phyloP scores from a whole-genome alignment of 1,140 invertebrate species.

The Listronotus oregonensis region DNA sequence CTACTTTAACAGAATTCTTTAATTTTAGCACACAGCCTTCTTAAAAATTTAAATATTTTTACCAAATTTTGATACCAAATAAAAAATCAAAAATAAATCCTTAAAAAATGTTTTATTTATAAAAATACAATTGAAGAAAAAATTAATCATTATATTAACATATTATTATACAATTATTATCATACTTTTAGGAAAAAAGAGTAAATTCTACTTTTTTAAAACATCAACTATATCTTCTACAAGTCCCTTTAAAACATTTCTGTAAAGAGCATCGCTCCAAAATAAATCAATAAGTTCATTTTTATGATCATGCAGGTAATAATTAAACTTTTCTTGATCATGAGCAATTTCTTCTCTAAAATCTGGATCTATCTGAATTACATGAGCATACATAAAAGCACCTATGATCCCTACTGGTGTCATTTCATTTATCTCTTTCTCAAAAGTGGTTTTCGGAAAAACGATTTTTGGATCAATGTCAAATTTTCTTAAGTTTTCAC shows the following conservation, averaged over 20 bases:
- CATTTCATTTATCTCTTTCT: background rate
- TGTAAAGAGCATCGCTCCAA: slow-evolving; percentile 16
- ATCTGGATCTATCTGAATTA: slow-evolving; percentile 6
- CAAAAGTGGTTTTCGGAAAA: slow-evolving; percentile 12
- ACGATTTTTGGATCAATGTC: slow-evolving; percentile 13
- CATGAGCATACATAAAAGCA: slow-evolving; percentile 1
- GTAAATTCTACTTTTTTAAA: background rate
- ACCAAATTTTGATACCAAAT: too few relatives aligned
- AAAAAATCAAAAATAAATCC: too few relatives aligned
- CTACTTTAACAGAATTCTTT: too few relatives aligned
- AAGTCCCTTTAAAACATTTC: slow-evolving; percentile 12
- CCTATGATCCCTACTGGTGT: slow-evolving; percentile 4
- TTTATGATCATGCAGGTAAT: slow-evolving; percentile 12
- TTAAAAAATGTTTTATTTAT: too few relatives aligned
- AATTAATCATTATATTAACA: too few relatives aligned
- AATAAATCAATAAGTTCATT: slow-evolving; percentile 8
- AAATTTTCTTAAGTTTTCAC: slow-evolving; percentile 10
- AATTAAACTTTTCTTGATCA: slow-evolving; percentile 14
- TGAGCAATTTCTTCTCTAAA: slow-evolving; percentile 24
- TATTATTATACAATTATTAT: too few relatives aligned
- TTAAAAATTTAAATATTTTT: too few relatives aligned
- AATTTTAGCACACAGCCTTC: too few relatives aligned
- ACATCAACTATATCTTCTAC: slow-evolving; percentile 17
- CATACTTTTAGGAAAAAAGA: too few relatives aligned
- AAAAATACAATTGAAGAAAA: too few relatives aligned